A percentile compares a stretch with the other conserved stretches of the same genome.
Conservation (phyloP, 2,113 vertebrate genomes). For the Apteryx owenii region DNA sequence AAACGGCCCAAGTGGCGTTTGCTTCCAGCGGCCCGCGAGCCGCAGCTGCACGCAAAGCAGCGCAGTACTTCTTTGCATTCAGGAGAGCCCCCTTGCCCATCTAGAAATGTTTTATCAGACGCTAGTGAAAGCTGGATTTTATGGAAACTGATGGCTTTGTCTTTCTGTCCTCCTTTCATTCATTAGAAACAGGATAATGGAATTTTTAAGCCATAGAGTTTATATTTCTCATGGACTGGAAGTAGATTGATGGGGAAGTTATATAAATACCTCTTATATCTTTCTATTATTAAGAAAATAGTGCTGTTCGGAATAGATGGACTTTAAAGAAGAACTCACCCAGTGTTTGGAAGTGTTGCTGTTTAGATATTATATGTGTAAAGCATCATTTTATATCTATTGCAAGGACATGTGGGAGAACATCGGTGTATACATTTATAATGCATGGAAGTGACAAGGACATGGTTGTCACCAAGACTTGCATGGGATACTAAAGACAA, state of each 20-base stretch:
- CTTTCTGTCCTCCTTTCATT: slow-evolving; percentile 40
- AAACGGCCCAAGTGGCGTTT: background rate
- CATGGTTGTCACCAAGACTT: slow-evolving; percentile 20
- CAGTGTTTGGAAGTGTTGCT: background rate
- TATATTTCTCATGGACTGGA: slow-evolving; percentile 56
- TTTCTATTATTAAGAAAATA: slow-evolving; percentile 65
- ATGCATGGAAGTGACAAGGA: slow-evolving; percentile 17
- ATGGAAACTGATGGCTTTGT: slow-evolving; percentile 65
- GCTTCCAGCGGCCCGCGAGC: background rate
- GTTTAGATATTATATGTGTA: background rate
- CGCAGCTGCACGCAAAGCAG: background rate
- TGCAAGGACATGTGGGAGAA: background rate
- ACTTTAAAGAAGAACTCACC: slow-evolving; percentile 30
- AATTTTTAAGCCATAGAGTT: slow-evolving; percentile 63
- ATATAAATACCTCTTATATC: slow-evolving; percentile 57
- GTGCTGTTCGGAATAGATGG: slow-evolving; percentile 45
- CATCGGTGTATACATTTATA: background rate
- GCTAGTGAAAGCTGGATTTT: slow-evolving; percentile 51
- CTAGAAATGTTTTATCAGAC: background rate
- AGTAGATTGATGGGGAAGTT: slow-evolving; percentile 62
- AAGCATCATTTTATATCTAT: slow-evolving; percentile 8
- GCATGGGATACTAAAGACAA: slow-evolving; percentile 22
- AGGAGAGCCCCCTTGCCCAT: slow-evolving; percentile 43
- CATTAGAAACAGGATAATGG: slow-evolving; percentile 64
- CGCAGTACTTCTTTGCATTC: slow-evolving; percentile 59